Evolutionary conservation across 2,888 invertebrate genomes (phyloP), one percentile per base, ranked within the genome.

Genomic region (Yponomeuta cagnagella): DNA sequence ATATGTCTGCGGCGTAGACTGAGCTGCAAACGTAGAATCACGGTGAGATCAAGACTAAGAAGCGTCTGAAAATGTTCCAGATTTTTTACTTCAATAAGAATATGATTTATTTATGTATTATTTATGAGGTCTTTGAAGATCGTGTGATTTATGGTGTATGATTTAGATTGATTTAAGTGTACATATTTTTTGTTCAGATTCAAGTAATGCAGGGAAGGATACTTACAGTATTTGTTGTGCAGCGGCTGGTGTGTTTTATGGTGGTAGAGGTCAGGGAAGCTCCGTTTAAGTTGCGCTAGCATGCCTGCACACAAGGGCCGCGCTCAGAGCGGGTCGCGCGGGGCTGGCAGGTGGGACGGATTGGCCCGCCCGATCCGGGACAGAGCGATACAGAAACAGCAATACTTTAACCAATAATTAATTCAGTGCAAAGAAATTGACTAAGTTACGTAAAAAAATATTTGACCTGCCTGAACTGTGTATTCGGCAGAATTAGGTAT

Each of bases 221-320:
- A 92, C 92, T 93, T 88, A 93, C 93, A 93, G 90, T 94, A 94
- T 90, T 95, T 95, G 94, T 95, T 95, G 92, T 95, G 94, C 83
- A 95, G 93, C 85, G 95, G 95, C 92, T 95, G 95, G 87, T 95
- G 95, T 83, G 94, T 95, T 94, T 95, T 95, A 91, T 92, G 92
- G 92, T 95, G 94, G 92, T 96, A 95, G 89, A 96, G 95, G 93
- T 96, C 96, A 88, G 96, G 96, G 93, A 96, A 95, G 94, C 96
- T 96, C 94, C 96, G 94, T 95, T 96, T 96, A 93, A 96, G 95
- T 93, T 96, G 96, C 93, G 95, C 95, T 94, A 96, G 94, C 95
- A 96, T 95, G 95, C 96, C 96, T 96, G 94, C 94, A 95, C 90
- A 92, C 92, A 91, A 91, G 90, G 90, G 91, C 90, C 87, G 90